Conservation (phyloP, 2,113 vertebrate species). For the Numida meleagris region DNA sequence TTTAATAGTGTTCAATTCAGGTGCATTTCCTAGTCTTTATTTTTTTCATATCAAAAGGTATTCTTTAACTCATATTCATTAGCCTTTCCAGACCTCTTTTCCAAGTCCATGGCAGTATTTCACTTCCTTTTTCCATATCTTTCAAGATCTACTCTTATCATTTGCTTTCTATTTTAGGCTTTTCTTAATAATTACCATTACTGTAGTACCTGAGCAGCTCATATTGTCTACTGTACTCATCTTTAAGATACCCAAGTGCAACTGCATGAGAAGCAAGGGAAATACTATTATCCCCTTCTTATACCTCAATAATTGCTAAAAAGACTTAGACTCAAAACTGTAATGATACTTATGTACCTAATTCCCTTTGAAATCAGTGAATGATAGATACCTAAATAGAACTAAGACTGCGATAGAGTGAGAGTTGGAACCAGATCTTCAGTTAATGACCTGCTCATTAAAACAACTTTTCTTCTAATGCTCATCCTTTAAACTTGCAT, state of each 20-base stretch:
- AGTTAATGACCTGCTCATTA: not conserved
- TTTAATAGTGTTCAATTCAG: too few species aligned
- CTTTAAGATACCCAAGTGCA: not conserved
- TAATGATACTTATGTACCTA: not conserved
- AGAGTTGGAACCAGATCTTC: slow-evolving; percentile 36
- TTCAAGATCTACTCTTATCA: not conserved
- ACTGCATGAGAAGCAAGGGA: not conserved
- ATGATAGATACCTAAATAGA: not conserved
- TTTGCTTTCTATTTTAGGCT: not conserved
- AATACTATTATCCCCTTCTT: slow-evolving; percentile 12
- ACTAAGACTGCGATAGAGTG: not conserved
- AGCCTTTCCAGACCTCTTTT: not conserved
- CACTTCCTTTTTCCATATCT: not conserved
- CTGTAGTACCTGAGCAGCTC: not conserved
- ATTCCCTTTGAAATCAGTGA: slow-evolving; percentile 10
- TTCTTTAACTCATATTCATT: not conserved
- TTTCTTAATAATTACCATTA: not conserved
- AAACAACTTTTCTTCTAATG: not conserved
- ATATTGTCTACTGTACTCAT: not conserved
- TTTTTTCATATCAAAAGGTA: not conserved
- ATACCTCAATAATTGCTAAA: not conserved
- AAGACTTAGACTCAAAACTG: not conserved
- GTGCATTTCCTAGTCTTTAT: not conserved
- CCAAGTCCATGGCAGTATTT: not conserved
- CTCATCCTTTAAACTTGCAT: not conserved